Evolutionary conservation across 1,140 invertebrate genomes (phyloP).

Genomic region (Propsilocerus akamusi): DNA sequence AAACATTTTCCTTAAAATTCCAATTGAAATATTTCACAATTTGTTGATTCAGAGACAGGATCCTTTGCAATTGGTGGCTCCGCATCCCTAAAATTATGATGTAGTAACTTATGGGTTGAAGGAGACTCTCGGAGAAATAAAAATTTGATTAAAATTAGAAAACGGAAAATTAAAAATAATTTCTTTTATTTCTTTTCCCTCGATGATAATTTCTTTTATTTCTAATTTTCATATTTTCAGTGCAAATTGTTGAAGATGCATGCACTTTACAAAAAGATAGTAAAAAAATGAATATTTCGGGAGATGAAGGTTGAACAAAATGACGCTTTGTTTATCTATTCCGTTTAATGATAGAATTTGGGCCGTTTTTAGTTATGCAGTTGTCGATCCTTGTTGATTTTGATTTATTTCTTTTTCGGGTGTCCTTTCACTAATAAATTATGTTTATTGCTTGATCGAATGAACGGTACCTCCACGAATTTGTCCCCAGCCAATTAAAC

Average conservation of each 20-base stretch:
- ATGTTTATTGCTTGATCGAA: conserved; percentile 28
- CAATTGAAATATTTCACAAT: background rate
- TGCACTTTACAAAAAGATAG: too few relatives aligned
- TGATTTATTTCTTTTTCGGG: too few relatives aligned
- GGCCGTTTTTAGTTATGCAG: too few relatives aligned
- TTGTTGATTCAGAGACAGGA: background rate
- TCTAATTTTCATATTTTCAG: background rate
- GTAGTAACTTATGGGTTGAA: background rate
- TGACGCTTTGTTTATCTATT: too few relatives aligned
- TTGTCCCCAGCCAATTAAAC: conserved; percentile 93
- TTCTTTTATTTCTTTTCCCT: background rate
- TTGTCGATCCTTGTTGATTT: too few relatives aligned
- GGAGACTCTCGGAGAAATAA: background rate
- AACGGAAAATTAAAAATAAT: background rate
- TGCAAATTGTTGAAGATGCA: too few relatives aligned
- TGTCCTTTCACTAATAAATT: too few relatives aligned
- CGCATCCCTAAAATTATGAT: background rate
- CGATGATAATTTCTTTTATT: background rate
- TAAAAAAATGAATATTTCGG: too few relatives aligned
- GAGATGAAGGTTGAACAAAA: too few relatives aligned
- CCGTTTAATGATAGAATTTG: too few relatives aligned
- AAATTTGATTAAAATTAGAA: background rate
- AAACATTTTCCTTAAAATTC: background rate
- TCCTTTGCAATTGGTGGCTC: background rate
- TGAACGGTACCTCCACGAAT: conserved; percentile 83